These are phyloP conservation scores for Paragorgia papillata DNA, from an alignment of 92 coral and sea anemone species.

Conservation along the genomic window DNA sequence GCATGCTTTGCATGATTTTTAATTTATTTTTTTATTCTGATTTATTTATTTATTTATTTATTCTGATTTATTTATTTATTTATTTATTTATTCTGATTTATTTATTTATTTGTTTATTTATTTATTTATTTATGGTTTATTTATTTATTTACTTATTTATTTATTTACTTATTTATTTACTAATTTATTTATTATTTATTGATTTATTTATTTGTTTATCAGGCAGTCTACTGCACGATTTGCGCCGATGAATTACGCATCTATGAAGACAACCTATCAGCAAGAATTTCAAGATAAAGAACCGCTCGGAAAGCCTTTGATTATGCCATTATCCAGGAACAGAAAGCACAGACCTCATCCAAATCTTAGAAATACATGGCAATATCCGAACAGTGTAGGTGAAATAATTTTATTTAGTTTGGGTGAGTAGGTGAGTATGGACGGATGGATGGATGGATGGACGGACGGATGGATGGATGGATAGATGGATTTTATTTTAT, in stretches of 20 bases:
- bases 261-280: conserved; percentile 77
- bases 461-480: no score
- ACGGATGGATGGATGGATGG: not conserved
- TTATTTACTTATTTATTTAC: not conserved
- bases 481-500: no score
- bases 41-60: no score
- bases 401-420: not conserved
- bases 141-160: no score
- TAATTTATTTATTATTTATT: not conserved
- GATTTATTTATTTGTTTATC: not conserved
- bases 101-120: no score
- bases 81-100: no score
- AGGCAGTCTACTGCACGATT: conserved; percentile 83
- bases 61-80: no score
- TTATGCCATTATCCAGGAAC: conserved; percentile 88
- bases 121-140: no score
- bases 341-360: conserved; percentile 93
- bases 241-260: conserved; percentile 79
- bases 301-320: conserved; percentile 78
- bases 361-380: conserved; percentile 71
- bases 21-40: no score
- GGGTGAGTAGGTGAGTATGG: not conserved
- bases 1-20: no score
- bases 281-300: conserved; percentile 76
- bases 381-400: conserved; percentile 86